Conservation (phyloP, 37 sponge, comb jelly and placozoan genomes). For the Petrosia ficiformis region DNA sequence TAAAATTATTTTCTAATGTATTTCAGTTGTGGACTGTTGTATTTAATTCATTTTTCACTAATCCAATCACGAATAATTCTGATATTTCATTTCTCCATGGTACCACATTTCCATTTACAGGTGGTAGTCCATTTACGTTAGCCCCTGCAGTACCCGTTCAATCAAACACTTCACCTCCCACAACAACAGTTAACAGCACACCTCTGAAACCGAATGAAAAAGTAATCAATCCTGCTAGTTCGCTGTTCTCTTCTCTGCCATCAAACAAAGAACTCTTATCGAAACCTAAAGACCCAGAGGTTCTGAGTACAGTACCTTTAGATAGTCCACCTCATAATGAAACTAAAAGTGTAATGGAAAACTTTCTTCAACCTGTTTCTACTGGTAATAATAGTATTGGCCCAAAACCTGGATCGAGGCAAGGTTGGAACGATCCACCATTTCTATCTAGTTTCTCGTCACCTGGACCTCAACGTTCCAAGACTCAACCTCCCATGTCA, state of each 20-base stretch:
- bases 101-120: too few relatives aligned
- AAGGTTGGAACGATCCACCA: conserved; percentile 69
- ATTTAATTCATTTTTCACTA: too few relatives aligned
- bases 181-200: conserved; percentile 2
- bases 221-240: neutral
- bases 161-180: neutral
- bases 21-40: too few relatives aligned
- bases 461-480: neutral
- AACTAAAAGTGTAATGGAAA: neutral
- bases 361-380: neutral
- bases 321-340: conserved; percentile 32
- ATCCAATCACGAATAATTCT: too few relatives aligned
- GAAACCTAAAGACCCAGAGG: neutral
- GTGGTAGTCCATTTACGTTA: conserved; percentile 42
- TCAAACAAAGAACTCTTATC: neutral
- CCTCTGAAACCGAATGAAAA: neutral
- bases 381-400: neutral
- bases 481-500: neutral
- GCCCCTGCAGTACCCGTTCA: conserved; percentile 35
- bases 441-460: neutral
- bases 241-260: too few relatives aligned
- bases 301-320: conserved; percentile 51
- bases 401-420: neutral
- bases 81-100: too few relatives aligned
- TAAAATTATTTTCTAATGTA: too few relatives aligned